A percentile compares a stretch with the other conserved stretches of the same genome.
phyloP scores from a whole-genome alignment of 2,797 vertebrate species.

The Melanotaenia maccullochi region DNA sequence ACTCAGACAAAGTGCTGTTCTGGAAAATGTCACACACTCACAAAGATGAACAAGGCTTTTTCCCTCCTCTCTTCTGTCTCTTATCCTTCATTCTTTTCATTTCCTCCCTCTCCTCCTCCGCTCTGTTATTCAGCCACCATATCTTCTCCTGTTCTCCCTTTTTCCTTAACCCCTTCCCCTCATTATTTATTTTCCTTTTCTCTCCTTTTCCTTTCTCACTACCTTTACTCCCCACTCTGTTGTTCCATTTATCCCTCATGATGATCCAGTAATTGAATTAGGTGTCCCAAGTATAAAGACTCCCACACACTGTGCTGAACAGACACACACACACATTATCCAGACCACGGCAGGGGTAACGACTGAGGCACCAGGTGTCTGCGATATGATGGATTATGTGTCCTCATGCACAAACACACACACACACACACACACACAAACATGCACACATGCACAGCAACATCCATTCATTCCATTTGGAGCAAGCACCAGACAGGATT shows the following conservation, averaged over 20 bases:
- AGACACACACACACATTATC: conserved; percentile 27
- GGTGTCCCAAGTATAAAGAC: conserved; percentile 60
- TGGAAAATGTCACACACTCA: conserved; percentile 56
- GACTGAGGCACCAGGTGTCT: conserved; percentile 60
- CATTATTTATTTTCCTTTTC: background rate
- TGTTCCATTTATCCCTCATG: conserved; percentile 52
- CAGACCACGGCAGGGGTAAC: conserved; percentile 35
- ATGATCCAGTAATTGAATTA: conserved; percentile 70
- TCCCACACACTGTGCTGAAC: conserved; percentile 47
- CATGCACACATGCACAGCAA: conserved; percentile 5
- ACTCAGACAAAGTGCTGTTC: conserved; percentile 23
- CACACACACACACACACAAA: conserved; percentile 1
- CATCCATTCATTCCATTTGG: conserved; percentile 16
- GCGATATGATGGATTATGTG: conserved; percentile 61
- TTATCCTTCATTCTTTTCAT: background rate
- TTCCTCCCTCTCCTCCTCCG: conserved; percentile 1
- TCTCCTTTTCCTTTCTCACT: background rate
- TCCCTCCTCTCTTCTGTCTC: background rate
- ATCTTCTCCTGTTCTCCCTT: background rate
- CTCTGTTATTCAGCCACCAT: background rate
- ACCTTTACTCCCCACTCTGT: conserved; percentile 9
- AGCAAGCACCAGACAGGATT: conserved; percentile 29
- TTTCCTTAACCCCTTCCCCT: background rate
- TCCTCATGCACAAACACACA: conserved; percentile 5
- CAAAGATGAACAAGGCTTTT: conserved; percentile 7